Percentiles rank a stretch among this genome's conserved stretches.
Evolutionary conservation across 2,888 invertebrate genomes (phyloP).

Genomic region (Lasioglossum villosulum): DNA sequence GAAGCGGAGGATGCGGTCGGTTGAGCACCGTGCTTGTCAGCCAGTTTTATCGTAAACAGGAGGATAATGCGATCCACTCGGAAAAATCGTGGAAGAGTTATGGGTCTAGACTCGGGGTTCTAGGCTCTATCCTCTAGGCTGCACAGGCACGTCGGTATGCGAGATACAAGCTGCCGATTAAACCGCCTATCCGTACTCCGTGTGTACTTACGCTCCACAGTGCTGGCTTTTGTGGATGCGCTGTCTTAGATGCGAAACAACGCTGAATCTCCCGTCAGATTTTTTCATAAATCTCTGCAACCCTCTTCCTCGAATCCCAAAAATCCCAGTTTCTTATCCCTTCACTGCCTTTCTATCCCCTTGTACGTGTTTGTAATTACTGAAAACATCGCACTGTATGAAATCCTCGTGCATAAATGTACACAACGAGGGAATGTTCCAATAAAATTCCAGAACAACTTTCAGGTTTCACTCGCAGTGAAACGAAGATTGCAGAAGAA

Average conservation of each 20-base stretch:
- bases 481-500: neutral
- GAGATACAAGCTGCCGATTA: constrained; percentile 72
- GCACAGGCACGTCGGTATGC: constrained; percentile 58
- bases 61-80: constrained; percentile 57
- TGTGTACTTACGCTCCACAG: constrained; percentile 13
- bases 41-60: constrained; percentile 66
- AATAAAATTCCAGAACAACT: neutral
- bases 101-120: constrained; percentile 63
- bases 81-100: constrained; percentile 63
- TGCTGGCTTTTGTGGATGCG: constrained; percentile 34
- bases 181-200: constrained; percentile 59
- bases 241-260: neutral
- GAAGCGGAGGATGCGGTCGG: constrained; percentile 52
- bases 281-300: neutral
- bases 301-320: neutral
- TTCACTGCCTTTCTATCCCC: neutral
- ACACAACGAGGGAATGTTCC: no score
- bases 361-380: neutral
- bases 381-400: no score
- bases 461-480: neutral
- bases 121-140: constrained; percentile 59
- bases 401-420: no score
- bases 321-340: neutral
- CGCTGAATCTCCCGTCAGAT: neutral
- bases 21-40: constrained; percentile 59